phyloP scores from a whole-genome alignment of 1,140 invertebrate species.

The Asobara japonica region DNA sequence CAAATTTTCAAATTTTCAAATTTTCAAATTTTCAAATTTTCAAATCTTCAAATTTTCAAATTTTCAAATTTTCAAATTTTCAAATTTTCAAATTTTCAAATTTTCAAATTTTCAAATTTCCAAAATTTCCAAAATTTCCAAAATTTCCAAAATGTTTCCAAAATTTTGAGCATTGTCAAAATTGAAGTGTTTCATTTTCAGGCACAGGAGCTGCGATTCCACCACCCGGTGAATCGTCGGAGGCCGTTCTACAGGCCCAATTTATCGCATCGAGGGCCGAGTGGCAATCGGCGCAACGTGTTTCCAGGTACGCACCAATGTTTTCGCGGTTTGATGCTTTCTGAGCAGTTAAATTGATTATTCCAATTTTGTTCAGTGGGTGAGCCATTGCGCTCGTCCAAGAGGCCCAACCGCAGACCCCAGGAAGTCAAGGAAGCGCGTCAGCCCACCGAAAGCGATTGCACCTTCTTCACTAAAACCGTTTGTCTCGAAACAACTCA shows the following conservation, averaged over 20 bases:
- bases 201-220: conserved; percentile 58
- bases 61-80: too few relatives aligned
- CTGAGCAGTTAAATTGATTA: neutral
- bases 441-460: conserved; percentile 63
- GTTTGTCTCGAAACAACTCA: conserved; percentile 79
- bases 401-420: conserved; percentile 44
- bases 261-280: conserved; percentile 35
- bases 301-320: conserved; percentile 47
- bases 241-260: conserved; percentile 47
- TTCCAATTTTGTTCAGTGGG: conserved; percentile 1
- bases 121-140: too few relatives aligned
- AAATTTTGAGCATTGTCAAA: too few relatives aligned
- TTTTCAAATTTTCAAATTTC: too few relatives aligned
- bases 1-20: too few relatives aligned
- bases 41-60: too few relatives aligned
- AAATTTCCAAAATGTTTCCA: too few relatives aligned
- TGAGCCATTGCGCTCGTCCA: conserved; percentile 19
- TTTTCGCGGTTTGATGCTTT: neutral
- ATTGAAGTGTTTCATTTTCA: conserved; percentile 38
- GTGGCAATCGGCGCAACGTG: conserved; percentile 56
- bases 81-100: too few relatives aligned
- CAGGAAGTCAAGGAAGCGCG: conserved; percentile 53
- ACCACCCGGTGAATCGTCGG: conserved; percentile 43
- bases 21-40: too few relatives aligned
- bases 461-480: conserved; percentile 79